Evolutionary conservation across 2,113 vertebrate species (phyloP).

Genomic region (Agelaius tricolor): DNA sequence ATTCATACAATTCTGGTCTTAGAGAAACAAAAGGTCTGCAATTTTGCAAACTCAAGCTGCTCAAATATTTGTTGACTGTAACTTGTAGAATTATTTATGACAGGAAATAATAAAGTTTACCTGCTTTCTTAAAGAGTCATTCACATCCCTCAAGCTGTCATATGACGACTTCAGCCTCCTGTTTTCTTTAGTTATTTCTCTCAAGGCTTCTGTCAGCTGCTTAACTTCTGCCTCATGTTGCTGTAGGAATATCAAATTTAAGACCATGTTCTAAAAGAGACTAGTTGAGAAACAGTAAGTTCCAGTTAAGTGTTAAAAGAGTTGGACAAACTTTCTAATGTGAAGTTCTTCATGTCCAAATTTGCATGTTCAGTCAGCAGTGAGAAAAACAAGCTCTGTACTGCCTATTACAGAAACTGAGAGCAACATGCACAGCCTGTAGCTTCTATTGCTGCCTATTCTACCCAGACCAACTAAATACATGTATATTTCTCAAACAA

Average conservation of each 20-base stretch:
- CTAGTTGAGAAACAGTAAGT: neutral
- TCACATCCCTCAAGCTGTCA: conserved; percentile 84
- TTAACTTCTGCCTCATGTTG: conserved; percentile 80
- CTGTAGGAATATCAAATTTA: conserved; percentile 63
- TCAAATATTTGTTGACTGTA: neutral
- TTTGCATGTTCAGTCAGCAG: rapidly evolving
- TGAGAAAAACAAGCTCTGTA: neutral
- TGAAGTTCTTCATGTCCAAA: neutral
- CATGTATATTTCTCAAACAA: neutral
- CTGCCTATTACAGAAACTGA: neutral
- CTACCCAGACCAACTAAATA: neutral
- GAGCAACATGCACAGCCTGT: neutral
- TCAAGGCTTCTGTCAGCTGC: conserved; percentile 79
- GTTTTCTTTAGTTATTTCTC: conserved; percentile 85
- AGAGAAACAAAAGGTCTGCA: neutral
- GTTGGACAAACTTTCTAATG: neutral
- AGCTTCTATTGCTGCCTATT: neutral
- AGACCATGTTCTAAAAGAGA: neutral
- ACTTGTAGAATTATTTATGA: neutral
- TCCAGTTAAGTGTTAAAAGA: neutral
- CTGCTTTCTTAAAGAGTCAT: conserved; percentile 88
- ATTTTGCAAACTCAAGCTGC: neutral
- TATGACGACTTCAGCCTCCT: conserved; percentile 87
- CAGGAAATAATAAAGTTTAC: conserved; percentile 54
- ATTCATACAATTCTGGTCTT: neutral